Evolutionary conservation across 2,113 vertebrate species (phyloP).

Genomic region (Aphyosemion australe): DNA sequence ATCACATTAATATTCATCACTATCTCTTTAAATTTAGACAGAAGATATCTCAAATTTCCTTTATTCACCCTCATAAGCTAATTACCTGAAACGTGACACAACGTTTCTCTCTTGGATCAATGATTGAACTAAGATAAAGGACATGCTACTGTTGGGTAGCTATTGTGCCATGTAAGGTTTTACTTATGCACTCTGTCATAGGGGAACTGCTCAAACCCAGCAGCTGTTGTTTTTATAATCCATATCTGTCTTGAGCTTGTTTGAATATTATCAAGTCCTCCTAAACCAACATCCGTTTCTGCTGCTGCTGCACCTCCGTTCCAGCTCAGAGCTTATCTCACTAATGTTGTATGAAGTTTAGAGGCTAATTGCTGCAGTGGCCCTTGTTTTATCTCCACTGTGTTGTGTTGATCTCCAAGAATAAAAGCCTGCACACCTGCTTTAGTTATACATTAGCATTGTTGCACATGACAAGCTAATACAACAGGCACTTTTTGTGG

Average conservation of each 20-base stretch:
- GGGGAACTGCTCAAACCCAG: slow-evolving; percentile 4
- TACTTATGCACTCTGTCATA: neutral
- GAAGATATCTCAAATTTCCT: too few relatives aligned
- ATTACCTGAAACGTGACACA: too few relatives aligned
- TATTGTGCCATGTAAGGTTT: neutral
- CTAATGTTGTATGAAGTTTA: slow-evolving; percentile 8
- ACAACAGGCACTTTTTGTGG: neutral
- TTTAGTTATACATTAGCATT: slow-evolving; percentile 39
- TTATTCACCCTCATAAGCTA: too few relatives aligned
- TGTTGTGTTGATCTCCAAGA: slow-evolving; percentile 32
- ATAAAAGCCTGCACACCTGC: slow-evolving; percentile 16
- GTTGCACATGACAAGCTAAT: neutral
- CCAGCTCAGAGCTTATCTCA: slow-evolving; percentile 31
- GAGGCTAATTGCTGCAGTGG: slow-evolving; percentile 24
- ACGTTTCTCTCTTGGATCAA: too few relatives aligned
- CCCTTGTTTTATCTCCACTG: slow-evolving; percentile 13
- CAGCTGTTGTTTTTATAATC: slow-evolving; percentile 11
- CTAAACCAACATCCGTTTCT: slow-evolving; percentile 13
- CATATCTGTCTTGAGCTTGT: slow-evolving; percentile 7
- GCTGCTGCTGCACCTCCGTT: slow-evolving; percentile 22
- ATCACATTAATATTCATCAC: too few relatives aligned
- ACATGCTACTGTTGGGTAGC: too few relatives aligned
- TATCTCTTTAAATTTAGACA: too few relatives aligned
- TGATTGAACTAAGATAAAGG: too few relatives aligned
- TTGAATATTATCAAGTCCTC: slow-evolving; percentile 18